Evolutionary conservation across 23 tunicate genomes (phyloP), one percentile per base, ranked within the genome.

Genomic region (Ascidia mentula): DNA sequence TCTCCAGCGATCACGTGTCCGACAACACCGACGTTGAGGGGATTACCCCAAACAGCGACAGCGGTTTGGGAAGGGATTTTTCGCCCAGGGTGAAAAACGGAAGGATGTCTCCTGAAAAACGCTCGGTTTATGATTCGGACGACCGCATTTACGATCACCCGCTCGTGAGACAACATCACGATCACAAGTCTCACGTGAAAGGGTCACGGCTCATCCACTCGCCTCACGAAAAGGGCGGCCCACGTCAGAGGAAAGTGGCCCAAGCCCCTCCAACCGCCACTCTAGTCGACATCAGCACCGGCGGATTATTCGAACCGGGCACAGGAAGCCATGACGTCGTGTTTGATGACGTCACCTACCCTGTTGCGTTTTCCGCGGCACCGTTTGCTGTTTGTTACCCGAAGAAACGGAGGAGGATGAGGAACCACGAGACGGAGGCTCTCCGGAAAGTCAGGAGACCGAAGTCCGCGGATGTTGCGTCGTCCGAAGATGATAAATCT

Each of bases 231-330:
- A 12, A 42, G 15, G 53, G 53, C 12, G 24, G 13, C 13, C 24
- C 12, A 5, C 65, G 65, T 18, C 46, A 37, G 39, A 37, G 72
- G 34, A 78, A 32, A 45, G 60, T 74, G 8, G 65, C 81, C 35
- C 34, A 75, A n/a, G 60, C 80, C 1, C 80, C 82, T 17, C 90
- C 90, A 0, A 86, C 90, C 18, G 90, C 90, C 0, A 86, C 80
- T 0, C 73, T 86, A 13, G 90, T 86, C 2, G 90, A 86, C 61
- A 86, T 86, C 33, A 77, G 83, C 82, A 86, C 90, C 1, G 90
- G 90, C 30, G 75, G 90, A 20, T 40, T 84, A 6, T 73, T 83
- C 22, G 77, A 77, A 28, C 33, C 38, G 5, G 31, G 53, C 60
- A 5, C 69, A 1, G 78, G 40, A 31, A 8, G 40, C 2, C 26